Evolutionary conservation across 2,888 invertebrate genomes (phyloP).

Genomic region (Merodon equestris): DNA sequence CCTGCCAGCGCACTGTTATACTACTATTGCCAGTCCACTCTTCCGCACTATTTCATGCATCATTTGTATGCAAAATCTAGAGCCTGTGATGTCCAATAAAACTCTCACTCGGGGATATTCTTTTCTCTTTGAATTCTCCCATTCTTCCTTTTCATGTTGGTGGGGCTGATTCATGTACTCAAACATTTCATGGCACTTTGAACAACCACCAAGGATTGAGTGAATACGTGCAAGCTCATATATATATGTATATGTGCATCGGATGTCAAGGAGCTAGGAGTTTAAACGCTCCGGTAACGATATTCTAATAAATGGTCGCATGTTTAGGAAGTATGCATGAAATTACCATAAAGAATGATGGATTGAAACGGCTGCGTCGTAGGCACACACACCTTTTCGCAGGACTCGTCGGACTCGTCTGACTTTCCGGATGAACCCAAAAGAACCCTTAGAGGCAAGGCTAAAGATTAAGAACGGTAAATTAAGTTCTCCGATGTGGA

Average conservation of each 20-base stretch:
- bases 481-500: constrained; percentile 61
- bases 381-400: constrained; percentile 43
- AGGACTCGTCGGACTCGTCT: constrained; percentile 3
- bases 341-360: constrained; percentile 66
- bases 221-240: constrained; percentile 30
- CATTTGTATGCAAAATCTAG: constrained; percentile 68
- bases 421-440: constrained; percentile 15
- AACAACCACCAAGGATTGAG: constrained; percentile 56
- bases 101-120: constrained; percentile 52
- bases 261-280: constrained; percentile 35
- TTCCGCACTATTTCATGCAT: constrained; percentile 66
- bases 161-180: constrained; percentile 60
- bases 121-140: too few species aligned
- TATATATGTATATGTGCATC: constrained; percentile 23
- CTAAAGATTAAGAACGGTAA: constrained; percentile 61
- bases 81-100: constrained; percentile 63
- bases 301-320: constrained; percentile 57
- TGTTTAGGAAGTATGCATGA: constrained; percentile 65
- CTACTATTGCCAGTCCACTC: constrained; percentile 34
- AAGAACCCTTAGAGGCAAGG: constrained; percentile 13
- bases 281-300: constrained; percentile 22
- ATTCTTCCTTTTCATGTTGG: too few species aligned
- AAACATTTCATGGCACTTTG: constrained; percentile 58
- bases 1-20: background rate
- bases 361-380: constrained; percentile 49